Evolutionary conservation across 2,888 invertebrate species (phyloP).

Genomic region (Drosophila setosimentum): DNA sequence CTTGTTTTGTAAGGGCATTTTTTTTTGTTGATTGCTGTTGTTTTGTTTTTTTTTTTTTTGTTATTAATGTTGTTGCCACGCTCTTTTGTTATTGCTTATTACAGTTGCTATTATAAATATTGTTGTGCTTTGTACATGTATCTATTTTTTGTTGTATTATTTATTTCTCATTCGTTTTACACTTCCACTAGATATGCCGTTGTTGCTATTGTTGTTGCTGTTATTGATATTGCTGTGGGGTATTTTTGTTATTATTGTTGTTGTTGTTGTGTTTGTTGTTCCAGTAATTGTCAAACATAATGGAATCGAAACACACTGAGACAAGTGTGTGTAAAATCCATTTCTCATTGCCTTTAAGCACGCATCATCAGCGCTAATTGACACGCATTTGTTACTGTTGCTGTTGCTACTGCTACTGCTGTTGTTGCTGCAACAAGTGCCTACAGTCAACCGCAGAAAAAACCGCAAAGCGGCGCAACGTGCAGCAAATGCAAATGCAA

Average conservation of each 20-base stretch:
- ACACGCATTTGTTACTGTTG: slow-evolving; percentile 72
- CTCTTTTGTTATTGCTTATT: slow-evolving; percentile 44
- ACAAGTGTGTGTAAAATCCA: slow-evolving; percentile 68
- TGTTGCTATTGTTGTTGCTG: slow-evolving; percentile 26
- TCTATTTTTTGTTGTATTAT: slow-evolving; percentile 18
- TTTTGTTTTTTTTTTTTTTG: slow-evolving; percentile 37
- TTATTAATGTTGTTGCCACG: slow-evolving; percentile 63
- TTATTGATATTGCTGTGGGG: slow-evolving; percentile 31
- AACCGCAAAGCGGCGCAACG: slow-evolving; percentile 77
- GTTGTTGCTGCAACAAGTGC: slow-evolving; percentile 48
- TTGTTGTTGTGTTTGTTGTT: slow-evolving; percentile 39
- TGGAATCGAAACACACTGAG: slow-evolving; percentile 68
- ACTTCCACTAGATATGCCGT: slow-evolving; percentile 67
- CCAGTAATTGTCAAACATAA: slow-evolving; percentile 58
- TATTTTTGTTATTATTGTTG: slow-evolving; percentile 12
- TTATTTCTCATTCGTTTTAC: slow-evolving; percentile 53
- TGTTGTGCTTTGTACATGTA: slow-evolving; percentile 31
- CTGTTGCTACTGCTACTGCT: slow-evolving; percentile 15
- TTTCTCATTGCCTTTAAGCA: slow-evolving; percentile 69
- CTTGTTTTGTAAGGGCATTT: slow-evolving; percentile 38
- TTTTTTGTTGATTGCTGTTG: slow-evolving; percentile 32
- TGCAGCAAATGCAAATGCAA: slow-evolving; percentile 83
- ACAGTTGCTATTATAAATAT: slow-evolving; percentile 20
- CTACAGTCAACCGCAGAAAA: slow-evolving; percentile 48
- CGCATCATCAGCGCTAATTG: slow-evolving; percentile 80